Evolutionary conservation across 2,888 invertebrate species (phyloP).

Genomic region (Smittia sp.): DNA sequence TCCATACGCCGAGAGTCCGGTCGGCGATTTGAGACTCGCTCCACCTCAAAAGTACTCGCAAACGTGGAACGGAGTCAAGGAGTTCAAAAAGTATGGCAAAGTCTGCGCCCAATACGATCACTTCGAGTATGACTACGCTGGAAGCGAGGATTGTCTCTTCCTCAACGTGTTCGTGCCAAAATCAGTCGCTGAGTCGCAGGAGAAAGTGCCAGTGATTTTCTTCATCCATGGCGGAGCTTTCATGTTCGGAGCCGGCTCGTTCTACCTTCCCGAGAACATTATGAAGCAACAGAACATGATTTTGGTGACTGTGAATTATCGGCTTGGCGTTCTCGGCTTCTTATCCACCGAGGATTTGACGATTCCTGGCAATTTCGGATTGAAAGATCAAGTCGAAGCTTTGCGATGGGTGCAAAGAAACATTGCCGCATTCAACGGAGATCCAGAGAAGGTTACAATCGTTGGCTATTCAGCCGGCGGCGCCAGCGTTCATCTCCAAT

Average conservation of each 20-base stretch:
- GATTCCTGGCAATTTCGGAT: constrained; percentile 68
- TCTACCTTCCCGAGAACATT: constrained; percentile 59
- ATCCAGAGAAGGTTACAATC: constrained; percentile 66
- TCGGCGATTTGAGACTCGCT: constrained; percentile 61
- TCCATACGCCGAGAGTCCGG: constrained; percentile 49
- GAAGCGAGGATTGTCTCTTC: constrained; percentile 67
- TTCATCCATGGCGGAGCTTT: constrained; percentile 69
- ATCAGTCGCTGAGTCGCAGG: constrained; percentile 46
- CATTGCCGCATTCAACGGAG: constrained; percentile 68
- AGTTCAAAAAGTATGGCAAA: constrained; percentile 60
- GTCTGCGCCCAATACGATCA: constrained; percentile 64
- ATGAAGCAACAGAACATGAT: constrained; percentile 64
- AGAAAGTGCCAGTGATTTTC: constrained; percentile 61
- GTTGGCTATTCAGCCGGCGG: constrained; percentile 72
- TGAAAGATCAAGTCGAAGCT: constrained; percentile 71
- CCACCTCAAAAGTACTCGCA: constrained; percentile 46
- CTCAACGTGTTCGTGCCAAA: constrained; percentile 62
- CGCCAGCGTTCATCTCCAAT: constrained; percentile 71
- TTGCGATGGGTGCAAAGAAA: constrained; percentile 68
- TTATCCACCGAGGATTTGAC: constrained; percentile 68
- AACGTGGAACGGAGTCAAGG: constrained; percentile 46
- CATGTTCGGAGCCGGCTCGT: constrained; percentile 62
- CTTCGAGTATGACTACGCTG: constrained; percentile 50
- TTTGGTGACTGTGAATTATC: constrained; percentile 67
- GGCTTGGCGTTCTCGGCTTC: constrained; percentile 73